Evolutionary conservation across 2,797 vertebrate genomes (phyloP).

Genomic region (Phoebastria nigripes): DNA sequence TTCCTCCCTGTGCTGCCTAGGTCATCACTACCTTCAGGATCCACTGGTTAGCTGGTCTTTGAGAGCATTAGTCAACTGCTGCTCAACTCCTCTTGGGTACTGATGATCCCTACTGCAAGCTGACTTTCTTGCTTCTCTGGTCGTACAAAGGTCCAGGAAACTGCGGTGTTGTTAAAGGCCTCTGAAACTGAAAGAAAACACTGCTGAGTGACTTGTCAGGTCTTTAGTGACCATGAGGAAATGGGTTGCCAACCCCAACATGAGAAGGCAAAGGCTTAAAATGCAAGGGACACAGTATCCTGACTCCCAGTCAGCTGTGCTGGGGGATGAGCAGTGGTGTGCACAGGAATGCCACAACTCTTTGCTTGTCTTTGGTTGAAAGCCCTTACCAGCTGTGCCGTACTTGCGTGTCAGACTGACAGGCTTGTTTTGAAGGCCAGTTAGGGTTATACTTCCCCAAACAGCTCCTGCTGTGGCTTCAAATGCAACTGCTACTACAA

Average conservation of each 20-base stretch:
- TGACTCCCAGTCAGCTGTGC: not conserved
- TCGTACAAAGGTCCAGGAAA: not conserved
- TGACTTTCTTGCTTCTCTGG: not conserved
- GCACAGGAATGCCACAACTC: not conserved
- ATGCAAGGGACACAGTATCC: not conserved
- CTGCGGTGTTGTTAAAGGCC: rapidly evolving
- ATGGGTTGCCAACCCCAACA: not conserved
- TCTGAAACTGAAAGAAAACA: not conserved
- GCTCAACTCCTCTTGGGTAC: not conserved
- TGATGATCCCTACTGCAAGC: not conserved
- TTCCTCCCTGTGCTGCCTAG: not conserved
- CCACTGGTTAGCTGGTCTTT: not conserved
- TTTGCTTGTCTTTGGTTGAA: not conserved
- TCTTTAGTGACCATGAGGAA: not conserved
- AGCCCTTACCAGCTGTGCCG: not conserved
- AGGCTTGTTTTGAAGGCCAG: not conserved
- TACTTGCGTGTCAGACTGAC: not conserved
- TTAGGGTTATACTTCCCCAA: not conserved
- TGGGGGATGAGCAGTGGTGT: not conserved
- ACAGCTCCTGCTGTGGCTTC: not conserved
- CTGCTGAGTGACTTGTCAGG: not conserved
- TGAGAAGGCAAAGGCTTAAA: not conserved
- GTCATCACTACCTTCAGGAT: not conserved
- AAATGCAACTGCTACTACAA: not conserved
- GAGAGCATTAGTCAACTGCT: not conserved